Percentiles rank a stretch among this genome's conserved stretches.
Evolutionary conservation across 2,888 invertebrate genomes (phyloP).

Genomic region (Sesia bembeciformis): DNA sequence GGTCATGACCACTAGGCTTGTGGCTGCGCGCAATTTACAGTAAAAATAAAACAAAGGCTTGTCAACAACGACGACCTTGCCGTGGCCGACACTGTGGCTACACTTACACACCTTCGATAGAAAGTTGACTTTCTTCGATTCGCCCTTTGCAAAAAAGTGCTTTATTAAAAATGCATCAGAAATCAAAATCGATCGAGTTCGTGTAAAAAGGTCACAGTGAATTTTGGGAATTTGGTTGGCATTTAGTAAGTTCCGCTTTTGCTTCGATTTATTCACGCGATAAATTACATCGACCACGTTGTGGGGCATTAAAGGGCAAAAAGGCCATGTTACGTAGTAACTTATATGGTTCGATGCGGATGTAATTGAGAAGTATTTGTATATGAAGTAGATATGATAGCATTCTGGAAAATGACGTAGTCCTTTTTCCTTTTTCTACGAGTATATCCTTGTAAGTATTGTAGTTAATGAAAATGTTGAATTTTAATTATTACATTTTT

Average conservation of each 20-base stretch:
- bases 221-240: background rate
- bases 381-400: too few relatives aligned
- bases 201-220: slow-evolving; percentile 11
- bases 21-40: slow-evolving; percentile 13
- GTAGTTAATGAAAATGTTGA: too few relatives aligned
- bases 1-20: slow-evolving; percentile 25
- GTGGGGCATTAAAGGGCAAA: background rate
- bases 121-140: slow-evolving; percentile 48
- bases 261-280: background rate
- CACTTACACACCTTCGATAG: slow-evolving; percentile 28
- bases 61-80: slow-evolving; percentile 40
- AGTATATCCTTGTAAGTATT: too few relatives aligned
- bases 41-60: slow-evolving; percentile 37
- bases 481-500: too few relatives aligned
- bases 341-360: background rate
- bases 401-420: too few relatives aligned
- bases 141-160: slow-evolving; percentile 17
- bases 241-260: background rate
- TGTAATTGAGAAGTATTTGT: too few relatives aligned
- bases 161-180: slow-evolving; percentile 13
- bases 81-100: slow-evolving; percentile 13
- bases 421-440: too few relatives aligned
- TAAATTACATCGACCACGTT: background rate
- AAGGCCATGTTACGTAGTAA: background rate
- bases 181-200: slow-evolving; percentile 8